Evolutionary conservation across 2,113 vertebrate genomes (phyloP).

Genomic region (Eretmochelys imbricata): DNA sequence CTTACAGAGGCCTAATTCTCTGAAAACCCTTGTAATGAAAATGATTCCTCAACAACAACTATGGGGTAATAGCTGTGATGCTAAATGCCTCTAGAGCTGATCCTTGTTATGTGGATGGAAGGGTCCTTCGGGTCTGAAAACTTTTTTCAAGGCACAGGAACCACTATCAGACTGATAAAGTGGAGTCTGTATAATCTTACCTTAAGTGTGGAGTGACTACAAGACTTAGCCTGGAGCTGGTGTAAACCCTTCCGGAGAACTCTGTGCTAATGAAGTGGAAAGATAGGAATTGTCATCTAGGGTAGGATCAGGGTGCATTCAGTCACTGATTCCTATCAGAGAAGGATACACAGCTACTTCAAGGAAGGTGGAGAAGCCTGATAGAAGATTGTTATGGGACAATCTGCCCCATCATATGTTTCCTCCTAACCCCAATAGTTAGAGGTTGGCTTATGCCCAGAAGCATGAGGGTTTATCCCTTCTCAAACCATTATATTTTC

Average conservation of each 20-base stretch:
- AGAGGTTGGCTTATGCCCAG: background rate
- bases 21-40: background rate
- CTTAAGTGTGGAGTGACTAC: background rate
- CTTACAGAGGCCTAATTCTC: background rate
- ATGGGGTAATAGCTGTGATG: background rate
- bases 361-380: background rate
- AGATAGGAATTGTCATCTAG: background rate
- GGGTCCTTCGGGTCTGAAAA: background rate
- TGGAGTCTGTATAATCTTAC: background rate
- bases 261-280: background rate
- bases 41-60: background rate
- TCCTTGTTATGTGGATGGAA: background rate
- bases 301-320: background rate
- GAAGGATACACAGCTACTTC: background rate
- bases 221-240: background rate
- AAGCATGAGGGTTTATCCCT: background rate
- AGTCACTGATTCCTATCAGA: background rate
- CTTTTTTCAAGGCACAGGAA: background rate
- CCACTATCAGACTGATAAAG: background rate
- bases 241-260: background rate
- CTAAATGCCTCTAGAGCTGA: background rate
- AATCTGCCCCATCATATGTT: background rate
- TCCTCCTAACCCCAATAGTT: background rate
- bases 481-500: background rate
- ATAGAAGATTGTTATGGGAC: background rate